Evolutionary conservation across 2,888 invertebrate genomes (phyloP), one percentile per base, ranked within the genome.

Genomic region (Acronicta alni): DNA sequence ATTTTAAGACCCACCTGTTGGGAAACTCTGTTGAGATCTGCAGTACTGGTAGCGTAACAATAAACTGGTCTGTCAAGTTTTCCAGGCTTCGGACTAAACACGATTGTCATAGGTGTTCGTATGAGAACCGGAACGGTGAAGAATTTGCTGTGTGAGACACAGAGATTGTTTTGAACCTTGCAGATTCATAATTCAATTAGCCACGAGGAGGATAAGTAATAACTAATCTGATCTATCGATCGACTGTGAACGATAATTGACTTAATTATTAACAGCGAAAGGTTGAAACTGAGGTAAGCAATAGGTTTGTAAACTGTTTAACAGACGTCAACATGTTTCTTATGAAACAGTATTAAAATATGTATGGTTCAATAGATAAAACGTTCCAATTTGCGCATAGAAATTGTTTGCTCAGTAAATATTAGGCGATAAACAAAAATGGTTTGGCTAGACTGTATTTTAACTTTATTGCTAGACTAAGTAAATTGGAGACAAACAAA

Each of bases 211-310:
- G n/a, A n/a, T n/a, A n/a, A n/a, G n/a, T n/a, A n/a, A n/a, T n/a
- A n/a, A n/a, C n/a, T n/a, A n/a, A n/a, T n/a, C n/a, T n/a, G n/a
- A n/a, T n/a, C n/a, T n/a, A n/a, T n/a, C n/a, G n/a, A n/a, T n/a
- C n/a, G n/a, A n/a, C n/a, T n/a, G 26, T 26, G 67, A 44, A 70
- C 67, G 72, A 76, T 76, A 73, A 80, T 74, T 67, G 67, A 38
- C 63, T 60, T 47, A 71, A 75, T 80, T 72, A 76, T 67, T 54
- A 53, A 38, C 41, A 30, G 51, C 37, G 52, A 62, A 64, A 63
- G 77, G 57, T 51, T 65, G 35, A 67, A 32, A 52, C 55, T 42
- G 48, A 42, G 49, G 20, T 60, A 59, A 72, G 54, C 57, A 16
- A 53, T 26, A 18, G 55, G 46, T 49, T 66, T 57, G 57, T 69